Base-by-base conservation (phyloP, 1,140 invertebrate species). In the Arctopsyche grandis region DNA sequence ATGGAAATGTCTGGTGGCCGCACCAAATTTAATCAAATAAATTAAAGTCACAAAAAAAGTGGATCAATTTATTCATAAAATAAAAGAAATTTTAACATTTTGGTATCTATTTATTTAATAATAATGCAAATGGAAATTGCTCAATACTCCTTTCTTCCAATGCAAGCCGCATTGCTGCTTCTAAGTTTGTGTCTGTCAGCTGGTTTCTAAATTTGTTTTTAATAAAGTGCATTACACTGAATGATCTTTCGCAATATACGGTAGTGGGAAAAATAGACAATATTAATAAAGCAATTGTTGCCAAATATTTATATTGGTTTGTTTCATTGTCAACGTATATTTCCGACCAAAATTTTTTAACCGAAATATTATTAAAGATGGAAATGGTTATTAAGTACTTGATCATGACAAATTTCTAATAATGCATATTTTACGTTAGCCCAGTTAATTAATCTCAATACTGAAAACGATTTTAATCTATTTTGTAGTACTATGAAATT, bases 51-150 rank as follows among this genome's bases (percentile, higher is more conserved):
- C 19, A 56, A 56, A 56, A 56, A 56, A 56, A n/a, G n/a, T 56
- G 52, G 52, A 56, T 16, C 52, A 56, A 56, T 1, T 56, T 56
- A n/a, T 56, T 56, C 19, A 56, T 56, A 16, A 16, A 56, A 56
- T 56, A 56, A 56, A 56, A 56, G 52, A 56, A n/a, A 56, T 56
- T 56, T 56, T 16, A 56, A 56, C 52, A 56, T 56, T 56, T 56
- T 56, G 19, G 19, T 56, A 56, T 56, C 52, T 56, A 56, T 56
- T 56, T 56, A 56, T 56, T n/a, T 56, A 56, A 56, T 38, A 56
- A 56, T 56, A 56, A 56, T 56, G 1, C 19, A 56, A 56, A 56
- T 56, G 19, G 19, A 56, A 56, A 10, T 21, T 7, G 29, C 29
- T 38, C 29, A 38, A 38, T 38, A 38, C 29, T 38, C 29, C 29